Percentiles rank a stretch among this genome's conserved stretches.
Conservation (phyloP, 2,113 vertebrate genomes). For the Micronycteris hirsuta region DNA sequence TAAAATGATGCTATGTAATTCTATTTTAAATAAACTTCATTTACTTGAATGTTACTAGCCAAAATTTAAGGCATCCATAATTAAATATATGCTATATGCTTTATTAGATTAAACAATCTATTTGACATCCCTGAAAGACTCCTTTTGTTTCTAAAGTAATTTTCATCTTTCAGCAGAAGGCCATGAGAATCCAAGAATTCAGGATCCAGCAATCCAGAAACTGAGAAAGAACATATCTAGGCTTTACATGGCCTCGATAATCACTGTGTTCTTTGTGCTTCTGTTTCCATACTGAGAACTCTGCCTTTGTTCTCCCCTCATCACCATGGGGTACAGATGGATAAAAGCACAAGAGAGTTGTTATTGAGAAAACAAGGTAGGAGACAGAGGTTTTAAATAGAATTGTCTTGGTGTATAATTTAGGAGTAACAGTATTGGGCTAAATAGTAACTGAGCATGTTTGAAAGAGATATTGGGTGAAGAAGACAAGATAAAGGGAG, state of each 20-base stretch:
- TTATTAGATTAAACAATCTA: background rate
- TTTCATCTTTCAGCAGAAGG: background rate
- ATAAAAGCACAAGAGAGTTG: background rate
- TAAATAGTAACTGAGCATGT: background rate
- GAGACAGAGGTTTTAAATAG: constrained; percentile 11
- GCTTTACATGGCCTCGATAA: background rate
- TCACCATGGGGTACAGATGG: background rate
- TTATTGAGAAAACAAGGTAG: background rate
- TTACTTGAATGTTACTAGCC: background rate
- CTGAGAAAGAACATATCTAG: background rate
- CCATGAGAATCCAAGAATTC: background rate
- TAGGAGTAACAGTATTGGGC: background rate
- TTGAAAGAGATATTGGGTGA: background rate
- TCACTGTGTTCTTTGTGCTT: background rate
- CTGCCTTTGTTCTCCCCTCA: background rate
- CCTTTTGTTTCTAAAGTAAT: background rate
- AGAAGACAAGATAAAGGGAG: background rate
- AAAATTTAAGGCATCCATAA: background rate
- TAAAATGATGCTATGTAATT: background rate
- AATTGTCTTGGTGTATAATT: background rate
- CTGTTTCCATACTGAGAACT: background rate
- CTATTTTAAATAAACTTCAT: constrained; percentile 12
- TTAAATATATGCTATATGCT: background rate
- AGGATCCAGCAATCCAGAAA: background rate
- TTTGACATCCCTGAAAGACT: background rate